Evolutionary conservation across 2,888 invertebrate species (phyloP), one percentile per base, ranked within the genome.

Genomic region (Balanococcus diminutus): DNA sequence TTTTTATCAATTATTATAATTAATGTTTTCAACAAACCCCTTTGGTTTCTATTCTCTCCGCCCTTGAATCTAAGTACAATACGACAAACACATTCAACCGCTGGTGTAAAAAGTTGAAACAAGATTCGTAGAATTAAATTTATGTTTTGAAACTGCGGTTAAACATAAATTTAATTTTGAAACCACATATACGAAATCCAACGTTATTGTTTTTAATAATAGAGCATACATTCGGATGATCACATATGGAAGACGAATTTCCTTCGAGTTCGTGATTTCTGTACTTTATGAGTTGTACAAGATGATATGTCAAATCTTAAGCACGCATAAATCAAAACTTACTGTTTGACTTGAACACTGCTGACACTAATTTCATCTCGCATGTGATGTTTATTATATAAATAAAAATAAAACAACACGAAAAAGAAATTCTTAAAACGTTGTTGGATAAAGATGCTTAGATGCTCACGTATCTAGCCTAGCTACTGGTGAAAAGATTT

Each of bases 161-260:
- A 28, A 8, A 67, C 28, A 67, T 22, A 28, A 28, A 67, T 67
- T 67, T 67, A 67, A 67, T 67, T 67, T 67, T 67, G 61, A 67
- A 67, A 67, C 25, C 61, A 28, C 61, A 19, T 51, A 19, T 5
- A 67, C 61, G 11, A 67, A 28, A 28, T 67, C 28, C 28, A 3
- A 67, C 28, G 61, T 67, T 67, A 67, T 67, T 28, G 61, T 67
- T 67, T 67, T 67, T 67, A 67, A 67, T 67, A 67, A 67, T 67
- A 67, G 61, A 67, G 28, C 61, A 67, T 67, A 14, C 28, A 25
- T 67, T 14, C 11, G 4, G 61, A 14, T 28, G 61, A 67, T 67
- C 61, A 67, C 61, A 67, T 67, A 67, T 67, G 61, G 61, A 67
- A 67, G 61, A 67, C 61, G 61, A 67, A 67, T 67, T 67, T 28